These are phyloP conservation scores for Tupaia chinensis DNA, from an alignment of 2,113 vertebrate species.

Conservation along the genomic window DNA sequence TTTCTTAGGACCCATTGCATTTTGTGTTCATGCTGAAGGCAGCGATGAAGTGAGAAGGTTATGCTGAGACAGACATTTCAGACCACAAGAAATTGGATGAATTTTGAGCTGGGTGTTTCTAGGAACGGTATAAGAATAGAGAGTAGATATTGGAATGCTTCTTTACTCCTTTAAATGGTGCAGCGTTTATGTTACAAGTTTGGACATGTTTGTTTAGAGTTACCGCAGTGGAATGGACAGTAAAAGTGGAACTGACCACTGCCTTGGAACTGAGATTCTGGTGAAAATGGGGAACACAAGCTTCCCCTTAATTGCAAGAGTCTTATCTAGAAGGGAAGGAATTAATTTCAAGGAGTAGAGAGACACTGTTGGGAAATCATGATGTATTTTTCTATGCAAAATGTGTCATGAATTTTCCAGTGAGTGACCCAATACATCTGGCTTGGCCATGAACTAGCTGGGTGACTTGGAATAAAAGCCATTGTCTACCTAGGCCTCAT, in stretches of 20 bases:
- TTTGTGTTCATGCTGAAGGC: neutral
- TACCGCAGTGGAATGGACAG: too few species aligned
- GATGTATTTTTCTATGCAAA: too few species aligned
- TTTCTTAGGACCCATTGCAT: neutral
- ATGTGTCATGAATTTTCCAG: too few species aligned
- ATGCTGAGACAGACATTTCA: neutral
- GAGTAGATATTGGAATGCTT: neutral
- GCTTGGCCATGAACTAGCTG: neutral
- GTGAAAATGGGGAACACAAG: neutral
- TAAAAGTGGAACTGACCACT: neutral
- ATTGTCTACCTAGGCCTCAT: neutral
- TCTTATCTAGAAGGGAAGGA: conserved; percentile 26
- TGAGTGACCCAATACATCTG: neutral
- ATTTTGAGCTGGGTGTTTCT: conserved; percentile 2
- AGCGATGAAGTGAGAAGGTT: neutral
- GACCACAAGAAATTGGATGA: neutral
- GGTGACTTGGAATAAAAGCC: neutral
- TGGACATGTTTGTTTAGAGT: neutral
- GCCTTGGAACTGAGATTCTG: neutral
- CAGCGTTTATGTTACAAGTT: neutral
- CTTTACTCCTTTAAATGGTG: neutral
- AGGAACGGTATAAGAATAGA: neutral
- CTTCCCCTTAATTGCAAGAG: neutral
- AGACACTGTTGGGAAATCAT: neutral
- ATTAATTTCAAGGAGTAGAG: neutral